phyloP scores from a whole-genome alignment of 2,888 invertebrate genomes.

The Esperia sulphurella region DNA sequence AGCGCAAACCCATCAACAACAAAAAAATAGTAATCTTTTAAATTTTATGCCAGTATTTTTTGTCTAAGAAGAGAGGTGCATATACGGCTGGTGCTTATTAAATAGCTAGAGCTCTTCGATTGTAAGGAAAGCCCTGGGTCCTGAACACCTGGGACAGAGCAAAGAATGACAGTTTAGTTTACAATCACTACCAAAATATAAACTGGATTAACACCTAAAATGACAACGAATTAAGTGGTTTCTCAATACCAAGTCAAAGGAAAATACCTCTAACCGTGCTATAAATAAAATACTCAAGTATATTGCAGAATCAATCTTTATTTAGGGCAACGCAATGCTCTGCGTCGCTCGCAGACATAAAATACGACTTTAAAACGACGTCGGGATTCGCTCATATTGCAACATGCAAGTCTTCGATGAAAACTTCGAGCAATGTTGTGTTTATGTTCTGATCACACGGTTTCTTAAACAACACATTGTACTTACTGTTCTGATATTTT shows the following conservation, averaged over 20 bases:
- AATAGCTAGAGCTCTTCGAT: too few species aligned
- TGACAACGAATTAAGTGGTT: too few species aligned
- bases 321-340: slow-evolving; percentile 5
- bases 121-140: too few species aligned
- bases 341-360: not conserved
- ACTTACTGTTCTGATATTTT: not conserved
- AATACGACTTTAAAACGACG: not conserved
- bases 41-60: too few species aligned
- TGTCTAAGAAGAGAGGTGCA: too few species aligned
- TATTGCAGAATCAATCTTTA: slow-evolving; percentile 4
- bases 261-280: not conserved
- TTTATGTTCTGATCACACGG: not conserved
- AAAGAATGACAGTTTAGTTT: too few species aligned
- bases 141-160: too few species aligned
- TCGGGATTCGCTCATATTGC: slow-evolving; percentile 1
- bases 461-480: not conserved
- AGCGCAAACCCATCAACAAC: too few species aligned
- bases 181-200: too few species aligned
- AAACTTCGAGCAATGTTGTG: not conserved
- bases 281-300: not conserved
- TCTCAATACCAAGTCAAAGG: not conserved
- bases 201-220: too few species aligned
- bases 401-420: not conserved
- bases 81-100: too few species aligned
- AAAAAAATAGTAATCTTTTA: too few species aligned